A percentile compares a stretch with the other conserved stretches of the same genome.
phyloP scores from a whole-genome alignment of 2,888 invertebrate genomes.

The Meliscaeva auricollis region DNA sequence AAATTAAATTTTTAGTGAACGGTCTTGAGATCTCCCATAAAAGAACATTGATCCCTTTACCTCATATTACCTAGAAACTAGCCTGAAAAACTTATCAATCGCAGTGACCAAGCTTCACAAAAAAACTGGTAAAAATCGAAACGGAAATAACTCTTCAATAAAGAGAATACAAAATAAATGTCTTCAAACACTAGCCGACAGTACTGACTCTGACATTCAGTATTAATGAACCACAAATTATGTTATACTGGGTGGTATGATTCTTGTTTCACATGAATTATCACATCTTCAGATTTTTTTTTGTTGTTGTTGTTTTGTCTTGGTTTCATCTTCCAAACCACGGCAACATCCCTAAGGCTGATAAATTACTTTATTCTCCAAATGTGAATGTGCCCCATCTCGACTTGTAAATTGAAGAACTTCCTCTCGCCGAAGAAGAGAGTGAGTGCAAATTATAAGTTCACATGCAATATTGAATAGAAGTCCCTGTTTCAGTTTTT shows the following conservation, averaged over 20 bases:
- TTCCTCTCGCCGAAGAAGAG: not conserved
- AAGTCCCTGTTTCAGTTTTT: not conserved
- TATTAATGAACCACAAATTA: conserved; percentile 20
- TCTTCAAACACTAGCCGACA: conserved; percentile 19
- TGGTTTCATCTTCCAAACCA: not conserved
- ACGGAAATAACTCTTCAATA: no score
- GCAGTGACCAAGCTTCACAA: no score
- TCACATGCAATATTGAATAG: conserved; percentile 39
- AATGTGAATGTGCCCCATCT: not conserved
- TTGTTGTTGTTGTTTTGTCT: no score
- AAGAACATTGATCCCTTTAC: no score
- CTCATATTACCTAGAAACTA: no score
- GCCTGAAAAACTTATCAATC: no score
- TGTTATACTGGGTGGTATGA: conserved; percentile 24
- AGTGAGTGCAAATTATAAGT: conserved; percentile 33
- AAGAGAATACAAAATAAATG: not conserved
- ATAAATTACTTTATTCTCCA: conserved; percentile 40
- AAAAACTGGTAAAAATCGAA: no score
- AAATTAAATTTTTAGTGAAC: no score
- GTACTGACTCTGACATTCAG: conserved; percentile 14
- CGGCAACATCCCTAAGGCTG: conserved; percentile 29
- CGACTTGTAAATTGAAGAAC: conserved; percentile 33
- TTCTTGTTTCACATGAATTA: conserved; percentile 40
- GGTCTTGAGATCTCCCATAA: no score
- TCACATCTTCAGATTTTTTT: conserved; percentile 7